Evolutionary conservation across 2,888 invertebrate genomes (phyloP), one percentile per base, ranked within the genome.

Genomic region (Mamestra brassicae): DNA sequence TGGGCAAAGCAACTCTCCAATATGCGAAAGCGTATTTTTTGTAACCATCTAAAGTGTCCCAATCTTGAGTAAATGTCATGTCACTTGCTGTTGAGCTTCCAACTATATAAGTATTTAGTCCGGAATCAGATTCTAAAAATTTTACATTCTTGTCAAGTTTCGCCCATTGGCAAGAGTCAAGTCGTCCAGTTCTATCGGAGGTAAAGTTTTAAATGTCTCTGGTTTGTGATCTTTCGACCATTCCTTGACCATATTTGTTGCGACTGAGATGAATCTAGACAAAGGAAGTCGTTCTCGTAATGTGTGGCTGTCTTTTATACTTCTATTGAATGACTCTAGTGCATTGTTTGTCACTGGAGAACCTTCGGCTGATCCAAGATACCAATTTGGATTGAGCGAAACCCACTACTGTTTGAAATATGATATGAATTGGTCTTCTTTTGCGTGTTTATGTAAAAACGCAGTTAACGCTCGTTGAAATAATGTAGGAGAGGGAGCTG

Each of bases 101-200:
- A 65, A 72, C 50, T 60, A 66, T 50, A 60, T 67, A 73, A 55
- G 61, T 67, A 42, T 73, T 71, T 55, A 55, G 17, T 34, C 4
- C 55, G 55, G 63, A 45, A 71, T 63, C 57, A 17, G 71, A 13
- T 34, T n/a, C 26, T 45, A 71, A 55, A 15, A 71, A 17, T 55
- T n/a, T 42, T 45, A 74, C 69, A 50, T 74, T 65, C 58, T 60
- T 47, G 71, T 60, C 65, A 17, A 60, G 52, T 60, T 71, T 71
- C 26, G 71, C 63, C 71, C 71, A 71, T 26, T 71, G 63, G 55
- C 71, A 45, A 17, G 26, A 42, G 71, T 58, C 58, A 58, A 57
- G n/a, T 67, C 67, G 47, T 67, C 58, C n/a, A 58, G 57, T 17
- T 57, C 58, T n/a, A 67, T 58, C 10, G 67, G 26, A 58, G 67